Evolutionary conservation across 23 tunicate species (phyloP).

Genomic region (Trididemnum clinides): DNA sequence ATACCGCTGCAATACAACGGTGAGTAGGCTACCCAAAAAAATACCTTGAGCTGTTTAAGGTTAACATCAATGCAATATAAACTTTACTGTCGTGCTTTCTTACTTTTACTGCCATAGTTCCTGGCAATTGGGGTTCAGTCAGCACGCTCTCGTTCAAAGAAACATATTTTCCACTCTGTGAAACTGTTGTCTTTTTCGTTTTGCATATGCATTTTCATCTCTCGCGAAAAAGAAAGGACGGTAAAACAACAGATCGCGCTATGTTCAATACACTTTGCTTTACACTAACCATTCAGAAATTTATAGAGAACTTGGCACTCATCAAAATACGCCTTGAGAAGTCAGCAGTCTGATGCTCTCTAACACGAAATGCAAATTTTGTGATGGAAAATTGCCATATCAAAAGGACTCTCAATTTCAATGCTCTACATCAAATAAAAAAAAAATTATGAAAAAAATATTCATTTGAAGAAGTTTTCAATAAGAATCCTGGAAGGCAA

Average conservation of each 20-base stretch:
- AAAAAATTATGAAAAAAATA: not conserved
- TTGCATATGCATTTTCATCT: not conserved
- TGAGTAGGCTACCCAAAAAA: too few species aligned
- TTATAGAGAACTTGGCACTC: not conserved
- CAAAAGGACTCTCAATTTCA: not conserved
- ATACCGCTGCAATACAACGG: too few species aligned
- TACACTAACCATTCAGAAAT: not conserved
- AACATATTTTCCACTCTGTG: too few species aligned
- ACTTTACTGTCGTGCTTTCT: too few species aligned
- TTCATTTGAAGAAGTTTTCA: not conserved
- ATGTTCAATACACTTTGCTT: not conserved
- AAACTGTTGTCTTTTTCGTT: not conserved
- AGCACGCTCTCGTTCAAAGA: too few species aligned
- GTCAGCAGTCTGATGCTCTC: not conserved
- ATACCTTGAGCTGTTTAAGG: too few species aligned
- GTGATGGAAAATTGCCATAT: not conserved
- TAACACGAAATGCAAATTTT: not conserved
- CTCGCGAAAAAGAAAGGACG: not conserved
- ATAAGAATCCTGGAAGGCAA: not conserved
- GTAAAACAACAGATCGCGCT: not conserved
- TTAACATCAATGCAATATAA: too few species aligned
- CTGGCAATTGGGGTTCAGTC: too few species aligned
- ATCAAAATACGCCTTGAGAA: not conserved
- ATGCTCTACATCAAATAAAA: not conserved
- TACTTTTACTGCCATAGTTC: too few species aligned